Conservation (phyloP, 2,797 vertebrate species). For the Spondyliosoma cantharus region DNA sequence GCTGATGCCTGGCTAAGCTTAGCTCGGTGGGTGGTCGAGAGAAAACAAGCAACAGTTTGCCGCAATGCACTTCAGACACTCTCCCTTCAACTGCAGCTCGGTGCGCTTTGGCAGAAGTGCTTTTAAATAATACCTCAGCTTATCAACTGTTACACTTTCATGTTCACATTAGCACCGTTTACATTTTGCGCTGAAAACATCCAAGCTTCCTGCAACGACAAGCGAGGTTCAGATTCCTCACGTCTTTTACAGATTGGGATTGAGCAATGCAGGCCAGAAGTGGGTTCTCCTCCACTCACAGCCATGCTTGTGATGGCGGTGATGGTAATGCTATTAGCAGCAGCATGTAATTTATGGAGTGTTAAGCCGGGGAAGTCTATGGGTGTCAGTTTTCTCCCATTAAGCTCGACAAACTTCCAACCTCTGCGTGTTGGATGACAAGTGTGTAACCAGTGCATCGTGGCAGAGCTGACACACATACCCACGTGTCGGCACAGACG, state of each 20-base stretch:
- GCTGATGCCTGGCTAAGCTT: constrained; percentile 16
- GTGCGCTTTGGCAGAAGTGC: constrained; percentile 10
- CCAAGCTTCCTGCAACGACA: background rate
- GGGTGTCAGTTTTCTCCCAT: constrained; percentile 68
- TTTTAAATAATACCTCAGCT: constrained; percentile 16
- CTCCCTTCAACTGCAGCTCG: background rate
- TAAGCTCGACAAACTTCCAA: constrained; percentile 62
- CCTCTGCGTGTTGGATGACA: constrained; percentile 51
- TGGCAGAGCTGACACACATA: constrained; percentile 47
- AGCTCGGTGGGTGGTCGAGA: constrained; percentile 36
- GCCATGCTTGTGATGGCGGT: constrained; percentile 34
- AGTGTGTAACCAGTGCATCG: constrained; percentile 45
- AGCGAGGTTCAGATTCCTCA: constrained; percentile 13
- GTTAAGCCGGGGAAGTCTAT: constrained; percentile 68
- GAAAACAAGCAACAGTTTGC: constrained; percentile 33
- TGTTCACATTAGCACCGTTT: background rate
- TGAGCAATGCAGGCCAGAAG: constrained; percentile 44
- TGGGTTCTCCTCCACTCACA: constrained; percentile 27
- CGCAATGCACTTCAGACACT: constrained; percentile 16
- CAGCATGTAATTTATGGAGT: constrained; percentile 71
- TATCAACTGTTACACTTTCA: constrained; percentile 1
- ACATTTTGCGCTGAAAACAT: constrained; percentile 14
- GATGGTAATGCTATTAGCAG: constrained; percentile 74
- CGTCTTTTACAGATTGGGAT: constrained; percentile 44
- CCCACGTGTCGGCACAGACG: constrained; percentile 23